Percentiles rank a stretch among this genome's conserved stretches.
These are phyloP conservation scores for Drosophila nigritarsus DNA, from an alignment of 2,888 invertebrate genomes.

Conservation along the genomic window DNA sequence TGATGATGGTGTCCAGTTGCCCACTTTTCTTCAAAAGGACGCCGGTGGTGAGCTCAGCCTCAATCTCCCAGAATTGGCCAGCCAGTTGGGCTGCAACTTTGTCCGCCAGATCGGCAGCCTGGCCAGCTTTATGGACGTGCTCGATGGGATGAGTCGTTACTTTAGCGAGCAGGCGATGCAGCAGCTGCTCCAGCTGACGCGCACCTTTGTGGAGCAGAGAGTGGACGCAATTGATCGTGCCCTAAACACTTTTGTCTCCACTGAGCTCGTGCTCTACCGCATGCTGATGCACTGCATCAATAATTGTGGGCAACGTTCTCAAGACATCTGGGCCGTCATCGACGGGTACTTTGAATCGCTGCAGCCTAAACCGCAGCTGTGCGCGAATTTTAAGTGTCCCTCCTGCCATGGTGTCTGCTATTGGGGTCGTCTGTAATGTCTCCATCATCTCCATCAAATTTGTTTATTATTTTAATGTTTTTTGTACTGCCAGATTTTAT, in stretches of 20 bases:
- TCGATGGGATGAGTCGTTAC: conserved; percentile 62
- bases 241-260: conserved; percentile 70
- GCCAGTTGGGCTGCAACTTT: conserved; percentile 66
- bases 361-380: conserved; percentile 25
- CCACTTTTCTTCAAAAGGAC: conserved; percentile 37
- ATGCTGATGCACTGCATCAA: conserved; percentile 68
- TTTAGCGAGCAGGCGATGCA: conserved; percentile 58
- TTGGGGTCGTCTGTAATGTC: conserved; percentile 40
- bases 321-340: conserved; percentile 39
- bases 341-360: conserved; percentile 61
- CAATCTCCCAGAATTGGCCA: conserved; percentile 36
- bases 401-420: conserved; percentile 51
- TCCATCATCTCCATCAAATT: not conserved
- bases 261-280: conserved; percentile 74
- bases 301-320: conserved; percentile 37
- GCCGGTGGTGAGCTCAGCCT: conserved; percentile 22
- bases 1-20: conserved; percentile 36
- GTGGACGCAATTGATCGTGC: conserved; percentile 61
- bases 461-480: conserved; percentile 15
- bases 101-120: conserved; percentile 70
- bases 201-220: conserved; percentile 67
- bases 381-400: conserved; percentile 39
- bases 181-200: conserved; percentile 65
- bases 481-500: not conserved
- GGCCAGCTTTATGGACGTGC: conserved; percentile 66